These are phyloP conservation scores for Sebastes hubbsi DNA, from an alignment of 2,797 vertebrate genomes.

Conservation along the genomic window DNA sequence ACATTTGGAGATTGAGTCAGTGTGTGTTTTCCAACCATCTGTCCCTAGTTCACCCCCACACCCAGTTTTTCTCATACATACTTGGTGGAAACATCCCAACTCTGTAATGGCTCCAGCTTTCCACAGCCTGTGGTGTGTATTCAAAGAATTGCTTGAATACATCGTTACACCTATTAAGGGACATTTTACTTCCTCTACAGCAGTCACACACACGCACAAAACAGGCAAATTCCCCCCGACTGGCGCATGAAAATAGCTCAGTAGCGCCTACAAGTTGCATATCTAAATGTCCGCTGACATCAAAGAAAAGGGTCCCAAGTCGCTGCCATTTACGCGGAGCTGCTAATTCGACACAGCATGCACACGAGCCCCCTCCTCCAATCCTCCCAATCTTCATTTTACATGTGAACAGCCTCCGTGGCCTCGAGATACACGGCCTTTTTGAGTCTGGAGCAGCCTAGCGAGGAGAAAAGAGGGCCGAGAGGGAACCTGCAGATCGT, in stretches of 20 bases:
- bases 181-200: not conserved
- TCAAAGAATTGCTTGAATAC: conserved; percentile 18
- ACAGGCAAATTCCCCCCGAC: not conserved
- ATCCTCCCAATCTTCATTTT: conserved; percentile 14
- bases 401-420: conserved; percentile 32
- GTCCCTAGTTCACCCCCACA: conserved; percentile 63
- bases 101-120: conserved; percentile 33
- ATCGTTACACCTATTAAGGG: not conserved
- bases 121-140: conserved; percentile 12
- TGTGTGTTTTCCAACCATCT: conserved; percentile 43
- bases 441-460: conserved; percentile 13
- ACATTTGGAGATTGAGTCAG: conserved; percentile 13
- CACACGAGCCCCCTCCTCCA: not conserved
- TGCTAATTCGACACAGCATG: conserved; percentile 20
- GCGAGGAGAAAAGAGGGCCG: conserved; percentile 20
- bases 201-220: not conserved
- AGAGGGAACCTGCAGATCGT: conserved; percentile 48
- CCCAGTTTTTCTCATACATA: conserved; percentile 53
- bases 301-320: not conserved
- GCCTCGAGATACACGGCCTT: conserved; percentile 8
- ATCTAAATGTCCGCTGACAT: not conserved
- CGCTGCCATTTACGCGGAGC: conserved; percentile 5
- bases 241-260: not conserved
- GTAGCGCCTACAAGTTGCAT: not conserved
- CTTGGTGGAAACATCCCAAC: conserved; percentile 41